Conservation (phyloP, 2,113 vertebrate genomes). For the Prionailurus viverrinus region DNA sequence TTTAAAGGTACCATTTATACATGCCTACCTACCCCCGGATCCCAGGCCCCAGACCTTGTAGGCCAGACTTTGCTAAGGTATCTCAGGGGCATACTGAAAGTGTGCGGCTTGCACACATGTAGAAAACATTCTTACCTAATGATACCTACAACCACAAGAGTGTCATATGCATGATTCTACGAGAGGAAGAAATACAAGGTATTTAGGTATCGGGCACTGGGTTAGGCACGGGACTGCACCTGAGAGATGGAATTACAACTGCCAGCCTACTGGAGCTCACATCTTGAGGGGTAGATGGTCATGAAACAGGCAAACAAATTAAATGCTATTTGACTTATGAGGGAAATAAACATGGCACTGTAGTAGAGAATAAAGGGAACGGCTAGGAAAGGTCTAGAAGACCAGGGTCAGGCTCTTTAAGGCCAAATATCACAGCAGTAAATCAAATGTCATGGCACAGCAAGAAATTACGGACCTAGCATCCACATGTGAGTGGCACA, state of each 20-base stretch:
- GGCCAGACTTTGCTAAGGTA: neutral
- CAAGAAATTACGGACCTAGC: neutral
- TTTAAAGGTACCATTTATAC: neutral
- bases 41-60: neutral
- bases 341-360: neutral
- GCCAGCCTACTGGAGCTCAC: neutral
- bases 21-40: neutral
- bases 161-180: neutral
- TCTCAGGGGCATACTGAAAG: neutral
- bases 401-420: neutral
- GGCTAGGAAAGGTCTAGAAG: neutral
- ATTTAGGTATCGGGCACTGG: neutral
- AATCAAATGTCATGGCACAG: neutral
- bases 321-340: neutral
- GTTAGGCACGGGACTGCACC: neutral
- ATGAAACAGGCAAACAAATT: constrained; percentile 1
- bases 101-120: neutral
- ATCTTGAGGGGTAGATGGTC: neutral
- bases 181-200: neutral
- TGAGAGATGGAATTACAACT: neutral
- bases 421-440: neutral
- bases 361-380: neutral
- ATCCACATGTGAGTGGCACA: neutral
- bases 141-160: neutral
- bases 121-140: neutral